Evolutionary conservation across 64 coral and sea anemone species (phyloP).

Genomic region (Orbicella faveolata): DNA sequence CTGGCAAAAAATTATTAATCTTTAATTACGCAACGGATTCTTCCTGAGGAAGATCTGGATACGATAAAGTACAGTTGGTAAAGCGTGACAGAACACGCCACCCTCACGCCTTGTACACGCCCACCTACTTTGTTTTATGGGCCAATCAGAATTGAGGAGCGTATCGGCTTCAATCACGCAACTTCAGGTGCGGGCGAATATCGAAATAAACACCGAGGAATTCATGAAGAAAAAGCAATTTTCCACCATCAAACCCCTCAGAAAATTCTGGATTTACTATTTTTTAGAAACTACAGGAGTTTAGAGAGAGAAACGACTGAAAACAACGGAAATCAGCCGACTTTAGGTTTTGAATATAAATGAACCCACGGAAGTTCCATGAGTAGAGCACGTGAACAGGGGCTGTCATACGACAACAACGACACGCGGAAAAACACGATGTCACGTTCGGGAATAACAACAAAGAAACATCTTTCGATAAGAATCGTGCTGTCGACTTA

Average conservation of each 20-base stretch:
- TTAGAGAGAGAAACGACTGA: too few species aligned
- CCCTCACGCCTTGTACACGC: neutral
- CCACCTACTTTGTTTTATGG: neutral
- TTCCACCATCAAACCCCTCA: too few species aligned
- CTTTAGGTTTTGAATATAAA: neutral
- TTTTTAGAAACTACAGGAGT: too few species aligned
- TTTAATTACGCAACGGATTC: neutral
- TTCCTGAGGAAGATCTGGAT: too few species aligned
- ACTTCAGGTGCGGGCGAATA: too few species aligned
- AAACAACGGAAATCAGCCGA: neutral
- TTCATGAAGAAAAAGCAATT: too few species aligned
- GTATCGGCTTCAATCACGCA: too few species aligned
- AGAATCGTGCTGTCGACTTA: neutral
- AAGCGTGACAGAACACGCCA: slow-evolving; percentile 40
- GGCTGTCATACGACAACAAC: neutral
- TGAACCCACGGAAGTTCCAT: neutral
- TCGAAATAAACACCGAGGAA: too few species aligned
- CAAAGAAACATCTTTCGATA: neutral
- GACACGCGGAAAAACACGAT: neutral
- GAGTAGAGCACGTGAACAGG: slow-evolving; percentile 30
- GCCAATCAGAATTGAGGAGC: slow-evolving; percentile 13
- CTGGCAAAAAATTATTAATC: too few species aligned
- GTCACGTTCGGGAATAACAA: slow-evolving; percentile 13
- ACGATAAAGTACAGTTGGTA: neutral
- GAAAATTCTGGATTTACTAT: too few species aligned